Base-by-base conservation (phyloP, 1,140 invertebrate genomes). In the Cheumatopsyche charites region DNA sequence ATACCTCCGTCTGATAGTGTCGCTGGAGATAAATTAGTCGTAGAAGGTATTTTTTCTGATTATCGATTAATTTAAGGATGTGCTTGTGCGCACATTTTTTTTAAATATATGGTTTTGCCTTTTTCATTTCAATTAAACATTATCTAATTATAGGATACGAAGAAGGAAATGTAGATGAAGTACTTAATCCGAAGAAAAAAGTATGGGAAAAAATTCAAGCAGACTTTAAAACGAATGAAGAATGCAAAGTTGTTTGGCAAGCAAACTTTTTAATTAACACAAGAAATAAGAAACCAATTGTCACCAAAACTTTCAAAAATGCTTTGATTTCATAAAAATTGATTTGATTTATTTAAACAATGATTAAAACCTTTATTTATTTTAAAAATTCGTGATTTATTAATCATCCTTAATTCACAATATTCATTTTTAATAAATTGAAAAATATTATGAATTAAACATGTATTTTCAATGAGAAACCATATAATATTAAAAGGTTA, bases 101-200 rank as follows among this genome's bases (percentile, higher is more conserved):
- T n/a, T n/a, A n/a, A 7, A 66, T 6, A 9, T 6, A 66, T 11
- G 36, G 19, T 43, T 26, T 63, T 11, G 25, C 13, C 62, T 63
- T 63, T 12, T 63, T 13, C 36, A 26, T 9, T 55, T 55, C 17
- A 9, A 9, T 55, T n/a, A n/a, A 17, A 55, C n/a, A 43, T 43
- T 43, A n/a, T 9, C n/a, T 43, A 43, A 43, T 43, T 7, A 43
- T 43, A 13, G 13, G 13, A n/a, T 94, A 92, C 80, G 92, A 94
- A 84, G 81, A 80, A 77, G 93, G 92, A 42, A 83, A 84, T 49
- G 91, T 95, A 13, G 95, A 97, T 84, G 90, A 91, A 9, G 88
- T 93, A 55, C 84, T 99, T 3, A 98, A 98, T 84, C 96, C 97
- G 6, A 99, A 99, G 80, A 99, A 98, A 82, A 99, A 99, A 87